Evolutionary conservation across 2,888 invertebrate genomes (phyloP).

Genomic region (Synergus laeviventris): DNA sequence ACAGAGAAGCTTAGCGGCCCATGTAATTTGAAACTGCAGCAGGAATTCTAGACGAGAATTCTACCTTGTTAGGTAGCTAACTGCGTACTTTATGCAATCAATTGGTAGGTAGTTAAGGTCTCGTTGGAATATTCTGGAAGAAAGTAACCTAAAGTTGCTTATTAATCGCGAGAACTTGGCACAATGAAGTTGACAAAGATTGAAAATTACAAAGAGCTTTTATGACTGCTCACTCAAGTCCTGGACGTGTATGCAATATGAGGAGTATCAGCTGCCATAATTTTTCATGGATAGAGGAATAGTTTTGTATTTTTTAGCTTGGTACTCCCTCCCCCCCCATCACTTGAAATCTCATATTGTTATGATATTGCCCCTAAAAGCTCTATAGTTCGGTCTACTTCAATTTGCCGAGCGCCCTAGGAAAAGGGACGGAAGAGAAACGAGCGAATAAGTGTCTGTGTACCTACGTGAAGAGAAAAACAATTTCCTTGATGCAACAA

Average conservation of each 20-base stretch:
- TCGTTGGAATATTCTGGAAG: not conserved
- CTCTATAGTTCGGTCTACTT: slow-evolving; percentile 23
- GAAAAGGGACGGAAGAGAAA: slow-evolving; percentile 44
- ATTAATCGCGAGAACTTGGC: not conserved
- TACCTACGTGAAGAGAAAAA: slow-evolving; percentile 42
- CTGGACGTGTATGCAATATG: not conserved
- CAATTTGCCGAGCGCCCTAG: slow-evolving; percentile 6
- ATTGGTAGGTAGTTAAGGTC: not conserved
- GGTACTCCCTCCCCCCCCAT: slow-evolving; percentile 24
- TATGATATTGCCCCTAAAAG: slow-evolving; percentile 46
- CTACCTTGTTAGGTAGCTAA: slow-evolving; percentile 18
- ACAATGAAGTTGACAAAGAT: not conserved
- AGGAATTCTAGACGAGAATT: slow-evolving; percentile 30
- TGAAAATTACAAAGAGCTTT: not conserved
- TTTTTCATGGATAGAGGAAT: slow-evolving; percentile 6
- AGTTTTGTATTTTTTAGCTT: not conserved
- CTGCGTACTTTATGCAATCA: slow-evolving; percentile 18
- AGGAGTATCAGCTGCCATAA: slow-evolving; percentile 1
- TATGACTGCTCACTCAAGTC: not conserved
- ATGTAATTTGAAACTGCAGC: slow-evolving; percentile 20
- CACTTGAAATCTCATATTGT: slow-evolving; percentile 24
- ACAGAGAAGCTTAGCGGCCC: slow-evolving; percentile 15
- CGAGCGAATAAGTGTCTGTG: slow-evolving; percentile 25
- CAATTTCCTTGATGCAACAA: slow-evolving; percentile 51
- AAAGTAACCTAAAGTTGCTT: not conserved